Evolutionary conservation across 2,113 vertebrate genomes (phyloP).

Genomic region (Muscicapa adusta): DNA sequence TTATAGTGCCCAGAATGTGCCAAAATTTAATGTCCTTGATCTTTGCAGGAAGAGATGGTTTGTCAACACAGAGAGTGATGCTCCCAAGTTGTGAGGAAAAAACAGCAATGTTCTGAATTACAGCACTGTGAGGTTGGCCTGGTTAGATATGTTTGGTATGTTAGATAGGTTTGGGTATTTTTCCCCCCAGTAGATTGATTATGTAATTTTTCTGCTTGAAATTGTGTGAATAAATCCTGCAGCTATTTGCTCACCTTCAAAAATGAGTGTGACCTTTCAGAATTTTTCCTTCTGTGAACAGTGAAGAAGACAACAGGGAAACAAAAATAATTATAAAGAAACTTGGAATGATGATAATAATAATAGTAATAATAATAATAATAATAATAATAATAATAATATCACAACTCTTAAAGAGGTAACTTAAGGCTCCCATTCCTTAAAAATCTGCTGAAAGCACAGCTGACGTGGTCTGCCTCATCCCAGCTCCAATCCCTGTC

Average conservation of each 20-base stretch:
- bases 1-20: background rate
- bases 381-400: background rate
- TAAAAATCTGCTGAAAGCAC: background rate
- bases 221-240: background rate
- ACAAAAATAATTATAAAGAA: background rate
- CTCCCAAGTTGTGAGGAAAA: background rate
- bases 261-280: background rate
- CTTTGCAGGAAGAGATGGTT: background rate
- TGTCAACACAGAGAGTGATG: background rate
- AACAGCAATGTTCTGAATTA: background rate
- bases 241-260: background rate
- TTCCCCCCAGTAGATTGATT: background rate
- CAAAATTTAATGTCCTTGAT: background rate
- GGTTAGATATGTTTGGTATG: background rate
- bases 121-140: background rate
- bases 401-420: background rate
- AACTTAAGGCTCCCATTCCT: background rate
- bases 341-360: background rate
- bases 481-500: background rate
- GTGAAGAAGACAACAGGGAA: background rate
- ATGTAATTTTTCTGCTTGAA: background rate
- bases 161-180: background rate
- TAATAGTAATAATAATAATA: background rate
- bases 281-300: background rate
- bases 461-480: background rate